A percentile compares a stretch with the other conserved stretches of the same genome.
Evolutionary conservation across 2,888 invertebrate species (phyloP).

Genomic region (Bombylius discolor): DNA sequence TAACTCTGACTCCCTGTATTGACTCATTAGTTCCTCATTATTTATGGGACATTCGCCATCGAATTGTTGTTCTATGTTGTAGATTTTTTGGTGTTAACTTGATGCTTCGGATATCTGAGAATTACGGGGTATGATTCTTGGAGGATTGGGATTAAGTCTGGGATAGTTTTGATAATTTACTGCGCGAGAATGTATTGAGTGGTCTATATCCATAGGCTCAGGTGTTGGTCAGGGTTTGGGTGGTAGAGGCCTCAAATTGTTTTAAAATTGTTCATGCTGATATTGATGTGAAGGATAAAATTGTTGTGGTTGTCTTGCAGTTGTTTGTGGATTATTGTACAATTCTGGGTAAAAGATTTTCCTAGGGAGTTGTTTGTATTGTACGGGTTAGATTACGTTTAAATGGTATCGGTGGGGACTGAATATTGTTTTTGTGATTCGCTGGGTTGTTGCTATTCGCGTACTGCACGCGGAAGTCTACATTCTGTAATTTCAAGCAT

Average conservation of each 20-base stretch:
- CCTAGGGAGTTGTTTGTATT: background rate
- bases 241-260: too few relatives aligned
- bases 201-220: too few relatives aligned
- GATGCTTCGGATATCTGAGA: background rate
- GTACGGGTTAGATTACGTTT: too few relatives aligned
- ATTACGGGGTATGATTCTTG: background rate
- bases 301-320: too few relatives aligned
- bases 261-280: slow-evolving; percentile 8
- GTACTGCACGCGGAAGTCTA: too few relatives aligned
- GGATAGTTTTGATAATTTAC: slow-evolving; percentile 11
- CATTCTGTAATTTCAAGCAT: too few relatives aligned
- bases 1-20: too few relatives aligned
- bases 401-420: too few relatives aligned
- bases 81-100: too few relatives aligned
- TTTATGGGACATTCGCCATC: background rate
- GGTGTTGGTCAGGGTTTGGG: too few relatives aligned
- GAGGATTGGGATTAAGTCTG: background rate
- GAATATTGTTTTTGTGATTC: too few relatives aligned
- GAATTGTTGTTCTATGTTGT: background rate
- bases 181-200: slow-evolving; percentile 6
- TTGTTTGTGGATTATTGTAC: background rate
- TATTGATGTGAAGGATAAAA: background rate
- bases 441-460: too few relatives aligned
- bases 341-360: slow-evolving; percentile 1
- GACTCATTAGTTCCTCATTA: background rate